phyloP scores from a whole-genome alignment of 1,140 invertebrate genomes.

The Bilobella aurantiaca region DNA sequence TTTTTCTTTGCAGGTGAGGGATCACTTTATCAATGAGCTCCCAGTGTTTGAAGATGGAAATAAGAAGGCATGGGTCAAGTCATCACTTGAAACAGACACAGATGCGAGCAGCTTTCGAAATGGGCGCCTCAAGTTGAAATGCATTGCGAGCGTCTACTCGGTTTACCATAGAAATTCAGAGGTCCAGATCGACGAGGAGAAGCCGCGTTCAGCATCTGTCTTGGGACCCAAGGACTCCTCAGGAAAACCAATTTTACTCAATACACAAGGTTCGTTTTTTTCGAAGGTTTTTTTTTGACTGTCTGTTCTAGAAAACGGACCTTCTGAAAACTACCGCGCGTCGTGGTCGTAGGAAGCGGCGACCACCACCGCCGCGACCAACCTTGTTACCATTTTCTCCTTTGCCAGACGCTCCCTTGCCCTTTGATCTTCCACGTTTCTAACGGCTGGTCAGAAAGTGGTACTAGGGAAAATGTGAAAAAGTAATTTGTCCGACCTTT shows the following conservation, averaged over 20 bases:
- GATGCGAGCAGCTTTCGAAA: slow-evolving; percentile 48
- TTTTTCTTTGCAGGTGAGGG: slow-evolving; percentile 26
- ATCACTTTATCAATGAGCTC: slow-evolving; percentile 25
- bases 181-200: slow-evolving; percentile 51
- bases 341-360: not conserved
- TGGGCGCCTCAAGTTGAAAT: slow-evolving; percentile 50
- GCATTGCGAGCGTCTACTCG: slow-evolving; percentile 51
- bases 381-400: not conserved
- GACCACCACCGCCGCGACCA: no score
- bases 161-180: slow-evolving; percentile 47
- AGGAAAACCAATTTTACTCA: slow-evolving; percentile 30
- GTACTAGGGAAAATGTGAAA: not conserved
- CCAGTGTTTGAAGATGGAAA: slow-evolving; percentile 29
- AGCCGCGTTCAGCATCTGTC: slow-evolving; percentile 53
- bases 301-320: no score
- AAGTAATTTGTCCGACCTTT: not conserved
- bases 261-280: slow-evolving; percentile 15
- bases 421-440: not conserved
- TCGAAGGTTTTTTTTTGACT: no score
- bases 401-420: not conserved
- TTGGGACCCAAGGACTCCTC: slow-evolving; percentile 52
- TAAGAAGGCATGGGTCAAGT: slow-evolving; percentile 28
- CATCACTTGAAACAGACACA: slow-evolving; percentile 44
- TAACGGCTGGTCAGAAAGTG: not conserved
- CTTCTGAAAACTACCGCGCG: no score